A percentile compares a stretch with the other conserved stretches of the same genome.
Conservation (phyloP, 2,113 vertebrate genomes). For the Sinocyclocheilus anshuiensis region DNA sequence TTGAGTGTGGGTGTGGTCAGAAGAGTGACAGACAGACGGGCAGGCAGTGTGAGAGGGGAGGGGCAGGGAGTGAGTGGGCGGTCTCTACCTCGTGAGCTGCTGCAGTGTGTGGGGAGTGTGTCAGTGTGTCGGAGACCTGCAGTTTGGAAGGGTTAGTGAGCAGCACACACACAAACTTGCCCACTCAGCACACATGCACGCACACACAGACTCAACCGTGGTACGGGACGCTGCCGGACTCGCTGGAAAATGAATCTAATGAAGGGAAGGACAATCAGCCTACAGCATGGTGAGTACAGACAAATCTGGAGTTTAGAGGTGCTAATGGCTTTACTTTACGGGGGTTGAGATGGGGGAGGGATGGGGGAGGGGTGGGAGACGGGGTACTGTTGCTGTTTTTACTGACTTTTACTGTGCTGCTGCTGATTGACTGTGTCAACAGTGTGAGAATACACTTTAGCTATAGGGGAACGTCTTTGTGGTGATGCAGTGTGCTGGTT, state of each 20-base stretch:
- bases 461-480: not conserved
- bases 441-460: not conserved
- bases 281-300: slow-evolving; percentile 67
- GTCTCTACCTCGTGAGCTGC: slow-evolving; percentile 56
- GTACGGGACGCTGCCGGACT: slow-evolving; percentile 18
- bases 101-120: slow-evolving; percentile 57
- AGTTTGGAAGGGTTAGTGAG: slow-evolving; percentile 26
- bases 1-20: slow-evolving; percentile 36
- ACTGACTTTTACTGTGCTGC: slow-evolving; percentile 14
- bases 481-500: not conserved
- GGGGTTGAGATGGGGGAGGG: slow-evolving; percentile 46
- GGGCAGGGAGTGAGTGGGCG: slow-evolving; percentile 59
- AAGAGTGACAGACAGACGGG: slow-evolving; percentile 55
- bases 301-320: slow-evolving; percentile 38
- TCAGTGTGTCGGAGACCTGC: slow-evolving; percentile 61
- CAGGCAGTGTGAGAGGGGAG: slow-evolving; percentile 32
- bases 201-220: slow-evolving; percentile 7
- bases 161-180: slow-evolving; percentile 30
- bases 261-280: slow-evolving; percentile 44
- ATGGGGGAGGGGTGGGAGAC: slow-evolving; percentile 42
- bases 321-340: slow-evolving; percentile 59
- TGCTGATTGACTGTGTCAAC: not conserved
- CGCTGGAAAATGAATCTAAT: slow-evolving; percentile 59
- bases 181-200: slow-evolving; percentile 36
- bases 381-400: slow-evolving; percentile 32